Evolutionary conservation across 1,140 invertebrate species (phyloP).

Genomic region (Magallana angulata): DNA sequence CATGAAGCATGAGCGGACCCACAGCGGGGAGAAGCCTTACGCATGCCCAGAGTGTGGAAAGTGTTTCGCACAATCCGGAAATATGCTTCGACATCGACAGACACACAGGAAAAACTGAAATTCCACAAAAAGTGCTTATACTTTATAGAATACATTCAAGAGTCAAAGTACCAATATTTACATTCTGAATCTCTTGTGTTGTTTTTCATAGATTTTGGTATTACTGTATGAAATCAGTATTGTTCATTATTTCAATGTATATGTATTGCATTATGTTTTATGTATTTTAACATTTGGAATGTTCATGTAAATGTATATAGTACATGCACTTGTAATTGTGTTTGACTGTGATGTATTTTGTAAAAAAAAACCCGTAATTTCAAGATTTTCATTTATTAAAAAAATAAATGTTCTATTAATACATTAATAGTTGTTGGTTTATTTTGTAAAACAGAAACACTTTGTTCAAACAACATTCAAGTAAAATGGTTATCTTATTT

Average conservation of each 20-base stretch:
- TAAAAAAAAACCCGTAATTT: neutral
- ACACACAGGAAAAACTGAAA: constrained; percentile 37
- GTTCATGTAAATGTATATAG: neutral
- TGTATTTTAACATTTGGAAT: neutral
- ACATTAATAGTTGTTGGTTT: neutral
- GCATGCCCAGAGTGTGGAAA: constrained; percentile 93
- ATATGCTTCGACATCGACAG: constrained; percentile 80
- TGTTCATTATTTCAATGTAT: neutral
- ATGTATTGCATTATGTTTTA: neutral
- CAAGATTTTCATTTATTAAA: neutral
- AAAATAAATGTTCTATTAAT: neutral
- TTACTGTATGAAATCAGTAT: too few species aligned
- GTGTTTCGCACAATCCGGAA: constrained; percentile 93
- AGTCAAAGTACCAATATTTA: neutral
- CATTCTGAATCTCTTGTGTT: neutral
- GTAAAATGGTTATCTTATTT: too few species aligned
- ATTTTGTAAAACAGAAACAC: neutral
- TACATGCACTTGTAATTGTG: neutral
- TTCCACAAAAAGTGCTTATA: neutral
- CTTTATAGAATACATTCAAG: neutral
- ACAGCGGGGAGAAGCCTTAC: constrained; percentile 92
- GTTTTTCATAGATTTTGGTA: too few species aligned
- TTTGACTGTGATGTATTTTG: neutral
- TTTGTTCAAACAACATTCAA: neutral
- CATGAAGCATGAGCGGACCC: constrained; percentile 79